phyloP scores from a whole-genome alignment of 2,113 vertebrate genomes.

The Hiodon tergisus region DNA sequence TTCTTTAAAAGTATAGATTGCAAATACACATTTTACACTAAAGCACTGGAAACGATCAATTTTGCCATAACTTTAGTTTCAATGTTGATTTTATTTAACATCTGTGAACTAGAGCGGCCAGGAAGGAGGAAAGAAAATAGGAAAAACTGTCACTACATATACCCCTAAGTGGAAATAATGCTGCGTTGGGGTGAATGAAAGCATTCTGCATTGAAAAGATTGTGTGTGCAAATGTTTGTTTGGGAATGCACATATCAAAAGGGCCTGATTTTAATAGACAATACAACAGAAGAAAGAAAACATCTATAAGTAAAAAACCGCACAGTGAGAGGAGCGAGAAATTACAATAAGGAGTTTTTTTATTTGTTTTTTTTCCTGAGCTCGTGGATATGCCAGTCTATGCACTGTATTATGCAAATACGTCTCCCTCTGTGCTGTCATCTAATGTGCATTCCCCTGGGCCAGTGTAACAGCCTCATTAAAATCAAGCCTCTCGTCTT shows the following conservation, averaged over 20 bases:
- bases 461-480: conserved; percentile 63
- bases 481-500: conserved; percentile 54
- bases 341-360: conserved; percentile 45
- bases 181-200: conserved; percentile 39
- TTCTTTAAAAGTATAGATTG: too few species aligned
- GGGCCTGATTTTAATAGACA: conserved; percentile 42
- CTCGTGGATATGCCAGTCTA: conserved; percentile 53
- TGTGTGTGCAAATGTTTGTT: conserved; percentile 38
- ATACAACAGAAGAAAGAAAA: conserved; percentile 32
- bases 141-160: conserved; percentile 47
- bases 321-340: conserved; percentile 12
- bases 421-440: conserved; percentile 57
- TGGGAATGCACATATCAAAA: conserved; percentile 30
- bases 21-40: too few species aligned
- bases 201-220: conserved; percentile 36
- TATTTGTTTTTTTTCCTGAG: conserved; percentile 29
- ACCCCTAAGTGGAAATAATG: conserved; percentile 7
- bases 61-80: too few species aligned
- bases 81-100: too few species aligned
- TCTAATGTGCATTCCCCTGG: conserved; percentile 55
- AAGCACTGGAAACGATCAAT: too few species aligned
- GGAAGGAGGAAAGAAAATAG: conserved; percentile 38
- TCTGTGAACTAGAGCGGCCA: conserved; percentile 42
- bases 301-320: conserved; percentile 39
- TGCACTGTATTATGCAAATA: conserved; percentile 68